Evolutionary conservation across 2,888 invertebrate species (phyloP).

Genomic region (Catocala nupta): DNA sequence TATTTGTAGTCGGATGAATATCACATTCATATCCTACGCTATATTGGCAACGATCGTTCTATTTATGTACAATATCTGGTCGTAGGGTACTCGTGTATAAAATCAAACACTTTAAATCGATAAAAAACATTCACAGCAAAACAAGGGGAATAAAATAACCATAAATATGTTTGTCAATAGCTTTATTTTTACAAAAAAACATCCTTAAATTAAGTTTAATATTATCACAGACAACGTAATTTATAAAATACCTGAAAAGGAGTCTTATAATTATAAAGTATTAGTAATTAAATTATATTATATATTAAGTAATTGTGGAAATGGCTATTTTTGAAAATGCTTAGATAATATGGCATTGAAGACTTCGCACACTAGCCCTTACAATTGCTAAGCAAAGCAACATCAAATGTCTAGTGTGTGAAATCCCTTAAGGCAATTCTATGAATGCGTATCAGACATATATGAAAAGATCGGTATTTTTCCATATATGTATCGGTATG

Average conservation of each 20-base stretch:
- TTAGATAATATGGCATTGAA: background rate
- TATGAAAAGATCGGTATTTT: no score
- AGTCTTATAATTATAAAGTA: constrained; percentile 45
- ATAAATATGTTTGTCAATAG: constrained; percentile 60
- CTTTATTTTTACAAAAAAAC: constrained; percentile 58
- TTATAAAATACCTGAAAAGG: constrained; percentile 58
- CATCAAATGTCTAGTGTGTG: no score
- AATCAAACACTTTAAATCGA: constrained; percentile 38
- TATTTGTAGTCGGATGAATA: no score
- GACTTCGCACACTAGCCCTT: no score
- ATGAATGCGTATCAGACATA: no score
- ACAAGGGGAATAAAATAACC: constrained; percentile 67
- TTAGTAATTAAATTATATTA: constrained; percentile 33
- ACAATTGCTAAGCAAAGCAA: no score
- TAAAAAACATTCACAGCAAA: constrained; percentile 42
- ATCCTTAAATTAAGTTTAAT: constrained; percentile 61
- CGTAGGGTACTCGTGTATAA: no score
- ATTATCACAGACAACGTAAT: constrained; percentile 82
- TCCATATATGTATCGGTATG: no score
- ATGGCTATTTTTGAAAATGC: constrained; percentile 13
- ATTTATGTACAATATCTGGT: no score
- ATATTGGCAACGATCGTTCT: no score
- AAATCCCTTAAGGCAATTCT: no score
- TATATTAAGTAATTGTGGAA: constrained; percentile 29
- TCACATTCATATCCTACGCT: no score